Conservation (phyloP, 2,797 vertebrate genomes). For the Eulemur mongoz region DNA sequence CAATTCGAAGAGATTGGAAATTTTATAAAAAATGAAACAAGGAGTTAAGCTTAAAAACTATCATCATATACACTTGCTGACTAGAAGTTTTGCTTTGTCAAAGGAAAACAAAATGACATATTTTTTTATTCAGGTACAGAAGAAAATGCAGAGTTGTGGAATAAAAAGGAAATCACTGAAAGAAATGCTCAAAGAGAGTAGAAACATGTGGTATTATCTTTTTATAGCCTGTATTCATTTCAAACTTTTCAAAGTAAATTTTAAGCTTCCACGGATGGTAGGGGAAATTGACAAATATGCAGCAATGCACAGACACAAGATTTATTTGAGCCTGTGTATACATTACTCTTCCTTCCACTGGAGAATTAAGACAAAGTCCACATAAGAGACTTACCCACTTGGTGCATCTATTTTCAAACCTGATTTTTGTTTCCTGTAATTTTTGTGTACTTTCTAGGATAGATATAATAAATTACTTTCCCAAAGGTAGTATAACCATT, state of each 20-base stretch:
- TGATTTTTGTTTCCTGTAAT: neutral
- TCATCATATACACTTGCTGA: neutral
- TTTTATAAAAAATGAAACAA: neutral
- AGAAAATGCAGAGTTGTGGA: neutral
- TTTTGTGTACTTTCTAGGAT: neutral
- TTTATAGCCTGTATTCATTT: neutral
- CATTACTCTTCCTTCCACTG: neutral
- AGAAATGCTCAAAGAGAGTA: neutral
- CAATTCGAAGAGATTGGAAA: neutral
- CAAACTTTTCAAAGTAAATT: neutral
- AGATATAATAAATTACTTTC: conserved; percentile 20
- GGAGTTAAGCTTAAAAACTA: neutral
- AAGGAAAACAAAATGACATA: neutral
- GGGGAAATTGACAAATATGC: neutral
- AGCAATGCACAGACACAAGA: neutral
- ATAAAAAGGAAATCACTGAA: neutral
- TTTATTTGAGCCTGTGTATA: neutral
- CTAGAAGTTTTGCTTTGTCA: neutral
- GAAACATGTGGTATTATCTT: neutral
- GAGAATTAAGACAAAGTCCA: neutral
- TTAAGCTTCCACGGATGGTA: neutral
- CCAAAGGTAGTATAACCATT: neutral
- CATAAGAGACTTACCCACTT: neutral
- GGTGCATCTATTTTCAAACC: neutral
- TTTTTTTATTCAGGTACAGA: neutral